phyloP scores from a whole-genome alignment of 2,888 invertebrate genomes.

The Blomia tropicalis region DNA sequence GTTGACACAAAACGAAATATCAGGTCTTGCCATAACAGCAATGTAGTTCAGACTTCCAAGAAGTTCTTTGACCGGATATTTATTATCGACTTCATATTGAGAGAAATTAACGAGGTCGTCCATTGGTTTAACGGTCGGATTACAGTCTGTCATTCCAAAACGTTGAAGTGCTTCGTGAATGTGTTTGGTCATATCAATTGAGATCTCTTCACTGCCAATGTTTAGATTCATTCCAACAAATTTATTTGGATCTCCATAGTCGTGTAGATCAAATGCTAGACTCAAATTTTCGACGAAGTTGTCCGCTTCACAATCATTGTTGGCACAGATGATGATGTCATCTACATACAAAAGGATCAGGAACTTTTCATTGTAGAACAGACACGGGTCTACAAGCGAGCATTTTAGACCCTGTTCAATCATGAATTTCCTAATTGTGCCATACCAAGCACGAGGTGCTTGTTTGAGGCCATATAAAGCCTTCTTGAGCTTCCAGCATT shows the following conservation, averaged over 20 bases:
- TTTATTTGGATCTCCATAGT: neutral
- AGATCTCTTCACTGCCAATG: neutral
- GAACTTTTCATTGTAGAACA: neutral
- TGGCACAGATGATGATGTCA: neutral
- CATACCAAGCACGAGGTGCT: neutral
- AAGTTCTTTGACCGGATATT: neutral
- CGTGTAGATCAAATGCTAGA: neutral
- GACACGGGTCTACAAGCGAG: neutral
- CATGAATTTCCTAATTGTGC: neutral
- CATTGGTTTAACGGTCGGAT: neutral
- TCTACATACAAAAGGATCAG: neutral
- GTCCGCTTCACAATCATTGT: neutral
- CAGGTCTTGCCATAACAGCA: neutral
- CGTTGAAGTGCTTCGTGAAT: neutral
- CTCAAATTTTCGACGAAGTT: neutral
- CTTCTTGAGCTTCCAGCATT: neutral
- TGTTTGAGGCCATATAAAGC: neutral
- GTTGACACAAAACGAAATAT: neutral
- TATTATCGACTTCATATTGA: neutral
- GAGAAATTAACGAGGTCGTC: neutral
- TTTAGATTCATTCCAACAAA: neutral
- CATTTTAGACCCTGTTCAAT: neutral
- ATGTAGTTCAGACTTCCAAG: neutral
- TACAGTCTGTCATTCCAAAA: neutral
- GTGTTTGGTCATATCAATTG: neutral